Evolutionary conservation across 1,140 invertebrate species (phyloP).

Genomic region (Aricia agestis): DNA sequence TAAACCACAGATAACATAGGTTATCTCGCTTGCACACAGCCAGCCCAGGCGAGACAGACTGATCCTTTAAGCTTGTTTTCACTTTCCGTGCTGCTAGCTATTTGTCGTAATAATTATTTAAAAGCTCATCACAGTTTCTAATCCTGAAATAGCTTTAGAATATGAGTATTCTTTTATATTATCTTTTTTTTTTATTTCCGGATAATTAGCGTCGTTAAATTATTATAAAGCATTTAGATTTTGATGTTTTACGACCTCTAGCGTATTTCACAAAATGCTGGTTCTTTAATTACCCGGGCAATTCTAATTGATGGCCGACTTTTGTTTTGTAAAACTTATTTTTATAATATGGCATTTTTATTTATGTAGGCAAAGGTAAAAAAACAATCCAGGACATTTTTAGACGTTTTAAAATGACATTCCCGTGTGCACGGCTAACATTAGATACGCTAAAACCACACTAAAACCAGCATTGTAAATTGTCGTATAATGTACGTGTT

Average conservation of each 20-base stretch:
- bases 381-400: too few species aligned
- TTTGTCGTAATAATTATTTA: neutral
- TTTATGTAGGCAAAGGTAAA: neutral
- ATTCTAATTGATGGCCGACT: neutral
- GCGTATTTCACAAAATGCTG: neutral
- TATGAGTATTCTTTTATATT: neutral
- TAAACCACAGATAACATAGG: neutral
- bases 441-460: too few species aligned
- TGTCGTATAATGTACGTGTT: neutral
- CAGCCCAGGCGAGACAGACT: neutral
- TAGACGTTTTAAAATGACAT: too few species aligned
- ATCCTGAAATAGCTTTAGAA: neutral
- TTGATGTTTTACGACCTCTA: neutral
- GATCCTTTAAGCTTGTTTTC: too few species aligned
- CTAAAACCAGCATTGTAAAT: neutral
- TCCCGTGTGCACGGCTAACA: too few species aligned
- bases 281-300: neutral
- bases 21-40: neutral
- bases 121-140: neutral
- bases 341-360: neutral
- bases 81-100: neutral
- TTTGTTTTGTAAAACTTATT: neutral
- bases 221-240: too few species aligned
- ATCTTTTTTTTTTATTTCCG: neutral
- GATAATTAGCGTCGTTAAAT: neutral